Evolutionary conservation across 2,113 vertebrate species (phyloP), one percentile per base, ranked within the genome.

Genomic region (Ranitomeya imitator): DNA sequence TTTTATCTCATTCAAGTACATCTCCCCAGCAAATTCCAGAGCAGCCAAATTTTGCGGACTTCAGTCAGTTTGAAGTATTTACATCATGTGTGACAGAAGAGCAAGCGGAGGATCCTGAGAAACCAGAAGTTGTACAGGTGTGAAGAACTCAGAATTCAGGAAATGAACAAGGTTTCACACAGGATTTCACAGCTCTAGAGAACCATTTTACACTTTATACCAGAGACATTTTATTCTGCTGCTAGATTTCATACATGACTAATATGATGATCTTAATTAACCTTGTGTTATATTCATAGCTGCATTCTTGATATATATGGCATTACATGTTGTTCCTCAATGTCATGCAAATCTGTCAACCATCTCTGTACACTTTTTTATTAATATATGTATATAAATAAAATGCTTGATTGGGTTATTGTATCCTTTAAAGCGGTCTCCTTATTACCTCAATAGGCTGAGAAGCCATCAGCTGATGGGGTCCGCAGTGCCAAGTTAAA

Each of bases 11-110:
- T 92, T 91, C 94, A 45, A 96, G 96, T 93, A 98, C 98, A 91
- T 99, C 98, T 88, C 97, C 98, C 67, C 98, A 98, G 69, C 98
- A 98, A 96, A 98, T 99, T 89, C 98, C 98, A 88, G 97, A 99
- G 85, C 98, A 99, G 95, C 98, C 98, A 92, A 99, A 99, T 92
- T 99, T 99, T 90, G 98, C 98, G 19, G 98, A 99, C 93, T 99
- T 99, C 93, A 99, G 98, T 92, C 98, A 99, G 79, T 99, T 99
- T 93, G 96, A 98, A 94, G 97, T 95, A 63, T 98, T 98, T 91
- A 94, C 95, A 91, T 95, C 93, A 88, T 92, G 92, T 91, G 94
- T 93, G 83, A 96, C 95, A 60, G 98, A 99, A 77, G 96, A 97
- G 90, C 96, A 97, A 6, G 93, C 95, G 21, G 97, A 96, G 26